These are phyloP conservation scores for Agriopis aurantiaria DNA, from an alignment of 2,888 invertebrate species.

Conservation along the genomic window DNA sequence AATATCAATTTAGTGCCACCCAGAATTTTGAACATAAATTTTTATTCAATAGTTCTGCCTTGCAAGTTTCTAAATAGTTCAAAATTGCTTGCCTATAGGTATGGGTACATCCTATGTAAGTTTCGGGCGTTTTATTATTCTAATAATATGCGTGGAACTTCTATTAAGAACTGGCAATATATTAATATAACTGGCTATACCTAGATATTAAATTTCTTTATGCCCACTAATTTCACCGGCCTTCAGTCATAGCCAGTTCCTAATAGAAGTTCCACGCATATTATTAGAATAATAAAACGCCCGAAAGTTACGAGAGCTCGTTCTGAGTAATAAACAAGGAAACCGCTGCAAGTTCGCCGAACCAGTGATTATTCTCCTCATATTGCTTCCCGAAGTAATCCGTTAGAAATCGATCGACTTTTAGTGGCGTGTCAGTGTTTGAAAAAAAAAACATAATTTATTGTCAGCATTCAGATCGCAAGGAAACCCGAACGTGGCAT, in stretches of 20 bases:
- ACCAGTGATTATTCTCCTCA: slow-evolving; percentile 79
- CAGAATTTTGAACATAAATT: no score
- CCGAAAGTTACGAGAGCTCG: slow-evolving; percentile 68
- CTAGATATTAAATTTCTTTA: no score
- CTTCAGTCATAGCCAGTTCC: slow-evolving; percentile 1
- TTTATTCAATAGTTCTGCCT: no score
- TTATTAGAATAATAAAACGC: slow-evolving; percentile 51
- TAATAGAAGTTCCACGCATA: slow-evolving; percentile 25
- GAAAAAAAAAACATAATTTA: slow-evolving; percentile 84
- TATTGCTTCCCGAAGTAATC: slow-evolving; percentile 83
- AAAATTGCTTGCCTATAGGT: no score
- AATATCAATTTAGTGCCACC: no score
- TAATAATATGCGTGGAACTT: slow-evolving; percentile 27
- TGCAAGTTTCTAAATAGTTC: no score
- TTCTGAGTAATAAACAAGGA: slow-evolving; percentile 83
- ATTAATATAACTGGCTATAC: no score
- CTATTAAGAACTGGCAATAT: slow-evolving; percentile 13
- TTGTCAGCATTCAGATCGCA: slow-evolving; percentile 83
- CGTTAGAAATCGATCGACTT: slow-evolving; percentile 86
- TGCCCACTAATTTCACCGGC: no score
- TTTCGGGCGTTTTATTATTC: slow-evolving; percentile 54
- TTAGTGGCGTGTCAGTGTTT: slow-evolving; percentile 86
- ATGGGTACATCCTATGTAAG: no score
- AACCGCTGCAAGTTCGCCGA: slow-evolving; percentile 80
- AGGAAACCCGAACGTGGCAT: slow-evolving; percentile 82